A percentile compares a stretch with the other conserved stretches of the same genome.
These are phyloP conservation scores for Talpa occidentalis DNA, from an alignment of 2,113 vertebrate genomes.

Conservation along the genomic window DNA sequence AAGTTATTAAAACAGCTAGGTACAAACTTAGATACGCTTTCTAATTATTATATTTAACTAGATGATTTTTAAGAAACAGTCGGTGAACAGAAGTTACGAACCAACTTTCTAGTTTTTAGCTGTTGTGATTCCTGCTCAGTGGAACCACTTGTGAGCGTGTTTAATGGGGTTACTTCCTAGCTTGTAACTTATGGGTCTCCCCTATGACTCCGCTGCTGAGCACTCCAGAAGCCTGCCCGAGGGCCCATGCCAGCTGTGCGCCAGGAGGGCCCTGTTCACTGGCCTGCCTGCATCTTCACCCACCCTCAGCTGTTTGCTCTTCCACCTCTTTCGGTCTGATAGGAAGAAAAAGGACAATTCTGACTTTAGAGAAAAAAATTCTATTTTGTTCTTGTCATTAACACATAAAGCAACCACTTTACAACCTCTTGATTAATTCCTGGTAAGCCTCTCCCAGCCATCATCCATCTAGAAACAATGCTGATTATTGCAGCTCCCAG, in stretches of 20 bases:
- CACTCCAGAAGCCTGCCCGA: not conserved
- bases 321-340: not conserved
- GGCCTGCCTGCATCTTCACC: not conserved
- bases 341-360: not conserved
- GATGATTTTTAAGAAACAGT: not conserved
- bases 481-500: not conserved
- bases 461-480: not conserved
- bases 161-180: not conserved
- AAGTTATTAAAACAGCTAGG: constrained; percentile 29
- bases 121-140: not conserved
- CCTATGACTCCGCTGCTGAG: not conserved
- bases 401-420: not conserved
- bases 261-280: not conserved
- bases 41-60: constrained; percentile 29
- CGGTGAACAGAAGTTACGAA: not conserved
- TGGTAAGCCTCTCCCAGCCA: not conserved
- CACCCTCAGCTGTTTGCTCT: not conserved
- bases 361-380: not conserved
- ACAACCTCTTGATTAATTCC: not conserved
- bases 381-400: not conserved
- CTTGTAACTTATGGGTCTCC: not conserved
- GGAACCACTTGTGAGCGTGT: not conserved
- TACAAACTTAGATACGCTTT: not conserved
- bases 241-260: accelerated
- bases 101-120: constrained; percentile 4